These are phyloP conservation scores for Ibidorhyncha struthersii DNA, from an alignment of 2,113 vertebrate genomes.

Conservation along the genomic window DNA sequence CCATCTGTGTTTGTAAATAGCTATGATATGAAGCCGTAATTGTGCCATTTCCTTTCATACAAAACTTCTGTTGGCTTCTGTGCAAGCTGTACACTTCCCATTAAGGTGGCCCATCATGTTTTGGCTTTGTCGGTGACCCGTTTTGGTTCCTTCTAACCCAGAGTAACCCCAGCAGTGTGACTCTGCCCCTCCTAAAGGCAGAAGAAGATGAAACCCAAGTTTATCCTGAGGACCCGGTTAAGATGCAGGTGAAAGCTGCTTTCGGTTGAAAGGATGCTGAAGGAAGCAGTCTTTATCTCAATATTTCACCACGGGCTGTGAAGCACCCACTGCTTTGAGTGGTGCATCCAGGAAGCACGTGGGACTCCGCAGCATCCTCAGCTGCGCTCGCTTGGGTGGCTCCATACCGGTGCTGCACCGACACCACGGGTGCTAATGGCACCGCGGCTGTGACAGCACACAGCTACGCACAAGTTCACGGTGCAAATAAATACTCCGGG, in stretches of 20 bases:
- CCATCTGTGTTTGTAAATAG: neutral
- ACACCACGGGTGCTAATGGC: rapidly evolving
- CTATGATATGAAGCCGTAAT: neutral
- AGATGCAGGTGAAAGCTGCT: neutral
- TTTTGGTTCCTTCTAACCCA: neutral
- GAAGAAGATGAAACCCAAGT: neutral
- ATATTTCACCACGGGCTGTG: rapidly evolving
- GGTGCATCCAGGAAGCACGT: neutral
- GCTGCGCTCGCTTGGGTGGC: rapidly evolving
- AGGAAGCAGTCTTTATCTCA: neutral
- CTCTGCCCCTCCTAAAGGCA: neutral
- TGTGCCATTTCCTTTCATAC: neutral
- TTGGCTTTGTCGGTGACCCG: neutral
- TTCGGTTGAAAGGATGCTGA: neutral
- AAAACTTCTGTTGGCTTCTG: neutral
- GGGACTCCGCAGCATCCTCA: neutral
- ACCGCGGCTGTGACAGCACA: neutral
- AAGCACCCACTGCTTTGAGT: neutral
- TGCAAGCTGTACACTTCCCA: neutral
- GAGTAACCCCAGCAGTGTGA: neutral
- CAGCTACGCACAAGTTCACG: rapidly evolving
- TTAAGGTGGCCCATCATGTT: neutral
- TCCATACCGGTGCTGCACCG: rapidly evolving
- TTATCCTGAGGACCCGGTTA: neutral
- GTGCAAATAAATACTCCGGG: neutral